Evolutionary conservation across 2,888 invertebrate species (phyloP).

Genomic region (Flexamia atlantica): DNA sequence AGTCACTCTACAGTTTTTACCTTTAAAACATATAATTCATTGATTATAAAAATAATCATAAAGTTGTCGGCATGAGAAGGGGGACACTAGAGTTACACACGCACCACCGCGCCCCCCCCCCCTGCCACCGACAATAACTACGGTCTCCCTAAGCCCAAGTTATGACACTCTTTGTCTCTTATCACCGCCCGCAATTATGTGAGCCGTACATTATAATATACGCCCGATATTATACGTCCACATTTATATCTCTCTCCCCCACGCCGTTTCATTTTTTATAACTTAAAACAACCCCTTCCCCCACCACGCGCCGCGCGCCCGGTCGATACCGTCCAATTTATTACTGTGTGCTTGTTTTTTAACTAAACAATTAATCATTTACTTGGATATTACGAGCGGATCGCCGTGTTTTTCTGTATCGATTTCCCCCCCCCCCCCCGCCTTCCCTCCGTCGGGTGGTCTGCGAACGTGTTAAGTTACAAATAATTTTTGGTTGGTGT

Average conservation of each 20-base stretch:
- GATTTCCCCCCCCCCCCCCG: slow-evolving; percentile 2
- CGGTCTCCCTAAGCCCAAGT: slow-evolving; percentile 52
- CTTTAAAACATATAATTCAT: too few relatives aligned
- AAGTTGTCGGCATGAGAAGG: too few relatives aligned
- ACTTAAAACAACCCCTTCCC: slow-evolving; percentile 18
- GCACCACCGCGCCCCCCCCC: neutral
- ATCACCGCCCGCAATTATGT: slow-evolving; percentile 53
- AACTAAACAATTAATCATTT: slow-evolving; percentile 63
- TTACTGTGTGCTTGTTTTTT: slow-evolving; percentile 55
- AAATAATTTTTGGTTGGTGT: neutral
- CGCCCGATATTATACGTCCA: slow-evolving; percentile 50
- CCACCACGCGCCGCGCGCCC: neutral
- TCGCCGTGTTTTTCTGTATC: slow-evolving; percentile 39
- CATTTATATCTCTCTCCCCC: slow-evolving; percentile 51
- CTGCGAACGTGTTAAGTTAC: slow-evolving; percentile 10
- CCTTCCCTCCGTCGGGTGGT: neutral
- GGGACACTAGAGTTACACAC: neutral
- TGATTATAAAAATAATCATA: too few relatives aligned
- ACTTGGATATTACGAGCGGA: slow-evolving; percentile 45
- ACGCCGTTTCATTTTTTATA: slow-evolving; percentile 49
- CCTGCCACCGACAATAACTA: slow-evolving; percentile 21
- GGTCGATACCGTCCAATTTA: slow-evolving; percentile 61
- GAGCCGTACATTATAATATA: slow-evolving; percentile 56
- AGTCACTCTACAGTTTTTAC: too few relatives aligned
- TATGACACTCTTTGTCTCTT: slow-evolving; percentile 47